Evolutionary conservation across 2,888 invertebrate species (phyloP).

Genomic region (Theodoxus fluviatilis): DNA sequence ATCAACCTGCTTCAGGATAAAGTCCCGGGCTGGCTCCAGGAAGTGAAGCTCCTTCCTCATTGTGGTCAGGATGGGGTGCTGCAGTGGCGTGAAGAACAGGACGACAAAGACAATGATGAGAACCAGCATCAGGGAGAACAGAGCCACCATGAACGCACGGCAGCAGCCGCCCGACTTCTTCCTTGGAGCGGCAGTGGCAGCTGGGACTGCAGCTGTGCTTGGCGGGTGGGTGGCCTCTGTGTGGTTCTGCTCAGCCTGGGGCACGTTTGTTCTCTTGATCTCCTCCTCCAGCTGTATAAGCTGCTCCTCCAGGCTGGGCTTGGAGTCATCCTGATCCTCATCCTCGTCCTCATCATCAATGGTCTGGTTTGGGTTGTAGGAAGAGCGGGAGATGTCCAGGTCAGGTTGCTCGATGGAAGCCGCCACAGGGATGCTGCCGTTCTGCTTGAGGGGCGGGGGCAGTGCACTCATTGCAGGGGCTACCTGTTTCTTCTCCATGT

Average conservation of each 20-base stretch:
- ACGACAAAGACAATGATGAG: conserved; percentile 40
- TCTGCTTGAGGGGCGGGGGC: conserved; percentile 37
- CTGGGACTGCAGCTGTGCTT: conserved; percentile 16
- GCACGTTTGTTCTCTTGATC: conserved; percentile 31
- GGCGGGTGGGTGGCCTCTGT: conserved; percentile 28
- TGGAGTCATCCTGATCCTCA: conserved; percentile 36
- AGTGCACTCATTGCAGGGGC: conserved; percentile 23
- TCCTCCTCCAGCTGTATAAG: conserved; percentile 48
- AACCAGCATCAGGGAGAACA: conserved; percentile 44
- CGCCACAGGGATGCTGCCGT: conserved; percentile 40
- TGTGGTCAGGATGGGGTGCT: conserved; percentile 47
- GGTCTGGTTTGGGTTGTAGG: conserved; percentile 44
- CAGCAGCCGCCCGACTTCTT: conserved; percentile 35
- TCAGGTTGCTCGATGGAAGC: no score
- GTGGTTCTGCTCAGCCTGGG: conserved; percentile 39
- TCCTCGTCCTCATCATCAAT: conserved; percentile 39
- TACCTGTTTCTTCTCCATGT: conserved; percentile 18
- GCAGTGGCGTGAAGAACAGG: conserved; percentile 47
- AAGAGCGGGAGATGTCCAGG: no score
- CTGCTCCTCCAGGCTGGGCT: conserved; percentile 52
- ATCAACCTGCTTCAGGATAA: conserved; percentile 37
- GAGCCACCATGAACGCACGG: conserved; percentile 40
- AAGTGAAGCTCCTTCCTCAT: conserved; percentile 45
- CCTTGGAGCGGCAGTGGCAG: conserved; percentile 25
- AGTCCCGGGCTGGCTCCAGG: conserved; percentile 50